Evolutionary conservation across 2,888 invertebrate species (phyloP), one percentile per base, ranked within the genome.

Genomic region (Agonopterix alstromeriana): DNA sequence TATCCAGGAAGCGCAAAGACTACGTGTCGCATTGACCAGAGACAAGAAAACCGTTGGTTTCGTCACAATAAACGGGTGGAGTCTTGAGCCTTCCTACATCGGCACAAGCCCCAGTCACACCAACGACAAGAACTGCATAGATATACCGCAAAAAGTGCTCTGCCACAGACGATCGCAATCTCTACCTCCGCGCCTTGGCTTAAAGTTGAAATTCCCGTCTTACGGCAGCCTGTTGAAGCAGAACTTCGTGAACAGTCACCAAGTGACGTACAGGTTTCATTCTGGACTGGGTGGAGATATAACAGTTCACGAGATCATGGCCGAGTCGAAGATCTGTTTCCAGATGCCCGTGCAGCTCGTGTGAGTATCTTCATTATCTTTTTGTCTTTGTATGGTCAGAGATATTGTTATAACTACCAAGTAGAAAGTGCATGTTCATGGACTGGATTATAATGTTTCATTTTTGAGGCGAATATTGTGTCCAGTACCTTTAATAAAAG

Each of bases 221-320:
- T 96, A 95, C 65, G 92, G 94, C 4, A 93, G 92, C 60, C 63
- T 92, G 43, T 80, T 95, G 52, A 92, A 92, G 61, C 90, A 93
- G 51, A 90, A 95, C 46, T 95, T 94, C 67, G 90, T 94, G 35
- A 95, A 96, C 74, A 93, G 96, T 40, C 80, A 90, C 65, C 88
- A 92, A 73, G 92, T 92, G 53, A 93, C 95, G 4, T 96, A 94
- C 75, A 92, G 97, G 48, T 95, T 98, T 75, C 97, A 97, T 74
- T 97, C 98, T 0, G 96, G 97, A 0, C 89, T 96, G 27, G 96
- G 97, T 0, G 97, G 96, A 1, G 97, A 98, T 75, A 96, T 98
- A 46, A 95, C 95, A 56, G 97, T 98, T 2, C 95, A 97, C 67
- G 98, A 98, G 80, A 93, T 95, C 45, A 95, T 98, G 94, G 94